Conservation (phyloP, 2,888 invertebrate genomes). For the Dolomedes plantarius region DNA sequence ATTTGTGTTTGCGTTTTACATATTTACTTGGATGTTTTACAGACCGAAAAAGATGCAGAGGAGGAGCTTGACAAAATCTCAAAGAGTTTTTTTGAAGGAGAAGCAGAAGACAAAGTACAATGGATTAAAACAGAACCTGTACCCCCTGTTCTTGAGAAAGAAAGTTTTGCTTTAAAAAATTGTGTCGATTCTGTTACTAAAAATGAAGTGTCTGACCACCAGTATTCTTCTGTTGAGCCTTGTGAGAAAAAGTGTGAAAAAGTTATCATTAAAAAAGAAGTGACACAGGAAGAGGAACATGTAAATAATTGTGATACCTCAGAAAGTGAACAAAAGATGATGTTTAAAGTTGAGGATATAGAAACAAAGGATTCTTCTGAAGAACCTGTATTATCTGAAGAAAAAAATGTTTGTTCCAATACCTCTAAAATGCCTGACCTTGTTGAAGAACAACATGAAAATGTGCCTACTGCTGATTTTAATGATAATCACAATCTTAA, state of each 20-base stretch:
- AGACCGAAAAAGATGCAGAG: slow-evolving; percentile 36
- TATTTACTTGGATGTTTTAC: too few species aligned
- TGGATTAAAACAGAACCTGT: slow-evolving; percentile 4
- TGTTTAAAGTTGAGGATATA: not conserved
- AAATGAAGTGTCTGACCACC: not conserved
- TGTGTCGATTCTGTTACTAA: not conserved
- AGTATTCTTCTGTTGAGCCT: not conserved
- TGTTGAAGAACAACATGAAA: not conserved
- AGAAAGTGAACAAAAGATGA: slow-evolving; percentile 3
- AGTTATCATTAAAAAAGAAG: slow-evolving; percentile 37
- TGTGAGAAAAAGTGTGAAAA: not conserved
- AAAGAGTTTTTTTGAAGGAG: not conserved
- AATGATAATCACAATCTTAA: slow-evolving; percentile 51
- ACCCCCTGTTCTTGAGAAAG: not conserved
- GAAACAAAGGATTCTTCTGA: not conserved
- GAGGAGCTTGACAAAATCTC: not conserved
- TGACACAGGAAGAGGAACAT: not conserved
- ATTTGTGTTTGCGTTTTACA: too few species aligned
- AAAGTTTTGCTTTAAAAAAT: not conserved
- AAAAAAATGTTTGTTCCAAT: not conserved
- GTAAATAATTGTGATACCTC: not conserved
- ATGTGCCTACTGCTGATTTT: slow-evolving; percentile 12
- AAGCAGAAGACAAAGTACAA: not conserved
- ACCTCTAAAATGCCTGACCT: slow-evolving; percentile 2
- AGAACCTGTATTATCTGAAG: not conserved